A percentile compares a stretch with the other conserved stretches of the same genome.
Conservation (phyloP, 2,888 invertebrate species). For the Octonoba sinensis region DNA sequence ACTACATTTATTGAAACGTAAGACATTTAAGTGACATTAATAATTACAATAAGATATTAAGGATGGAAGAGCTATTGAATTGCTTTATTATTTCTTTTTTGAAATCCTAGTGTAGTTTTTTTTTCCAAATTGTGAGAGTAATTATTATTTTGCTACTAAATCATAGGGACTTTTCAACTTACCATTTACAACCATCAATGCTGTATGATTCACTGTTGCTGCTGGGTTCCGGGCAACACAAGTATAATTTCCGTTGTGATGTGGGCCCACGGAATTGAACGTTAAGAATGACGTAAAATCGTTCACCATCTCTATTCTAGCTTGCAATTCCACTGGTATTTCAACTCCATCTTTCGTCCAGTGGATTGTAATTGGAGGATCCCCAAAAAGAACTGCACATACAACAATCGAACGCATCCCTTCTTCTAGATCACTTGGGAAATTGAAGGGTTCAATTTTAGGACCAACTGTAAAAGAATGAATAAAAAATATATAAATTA, state of each 20-base stretch:
- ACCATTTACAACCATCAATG: conserved; percentile 67
- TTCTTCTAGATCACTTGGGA: conserved; percentile 66
- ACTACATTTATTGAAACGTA: too few relatives aligned
- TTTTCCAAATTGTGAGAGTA: too few relatives aligned
- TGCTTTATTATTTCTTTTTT: too few relatives aligned
- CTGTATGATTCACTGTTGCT: conserved; percentile 65
- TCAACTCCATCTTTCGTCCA: conserved; percentile 71
- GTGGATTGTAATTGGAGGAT: conserved; percentile 67
- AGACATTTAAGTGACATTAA: too few relatives aligned
- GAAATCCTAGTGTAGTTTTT: too few relatives aligned
- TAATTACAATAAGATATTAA: too few relatives aligned
- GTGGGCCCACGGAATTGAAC: conserved; percentile 64
- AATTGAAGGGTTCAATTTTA: conserved; percentile 66
- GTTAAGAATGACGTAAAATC: conserved; percentile 66
- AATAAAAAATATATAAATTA: background rate
- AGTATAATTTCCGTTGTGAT: conserved; percentile 67
- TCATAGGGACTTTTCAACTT: conserved; percentile 4
- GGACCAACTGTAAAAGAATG: conserved; percentile 65
- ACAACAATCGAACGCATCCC: conserved; percentile 66
- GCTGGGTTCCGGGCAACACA: conserved; percentile 67
- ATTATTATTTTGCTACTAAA: too few relatives aligned
- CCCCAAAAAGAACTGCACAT: conserved; percentile 67
- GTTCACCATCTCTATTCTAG: conserved; percentile 63
- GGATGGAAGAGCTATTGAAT: too few relatives aligned
- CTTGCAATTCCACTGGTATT: conserved; percentile 64